Conservation (phyloP, 2,888 invertebrate species). For the Trisateles emortualis region DNA sequence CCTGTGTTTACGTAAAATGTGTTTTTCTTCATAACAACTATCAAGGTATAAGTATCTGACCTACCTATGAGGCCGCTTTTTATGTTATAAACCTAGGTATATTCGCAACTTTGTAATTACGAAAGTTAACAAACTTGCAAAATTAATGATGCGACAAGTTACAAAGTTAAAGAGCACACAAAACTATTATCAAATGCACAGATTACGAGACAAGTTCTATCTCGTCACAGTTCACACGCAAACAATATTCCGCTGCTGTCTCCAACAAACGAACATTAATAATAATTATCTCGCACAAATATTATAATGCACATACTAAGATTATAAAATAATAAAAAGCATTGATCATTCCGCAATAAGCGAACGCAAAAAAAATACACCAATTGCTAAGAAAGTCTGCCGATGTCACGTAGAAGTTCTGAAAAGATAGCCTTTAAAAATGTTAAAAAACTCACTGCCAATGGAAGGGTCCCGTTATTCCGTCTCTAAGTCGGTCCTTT, state of each 20-base stretch:
- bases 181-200: constrained; percentile 9
- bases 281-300: constrained; percentile 13
- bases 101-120: constrained; percentile 8
- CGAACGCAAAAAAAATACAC: neutral
- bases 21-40: too few relatives aligned
- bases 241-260: neutral
- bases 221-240: constrained; percentile 6
- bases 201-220: constrained; percentile 2
- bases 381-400: neutral
- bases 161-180: constrained; percentile 11
- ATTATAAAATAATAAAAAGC: constrained; percentile 13
- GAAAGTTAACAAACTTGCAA: constrained; percentile 9
- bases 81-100: neutral
- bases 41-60: neutral
- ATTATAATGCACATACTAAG: neutral
- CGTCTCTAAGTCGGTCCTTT: constrained; percentile 92
- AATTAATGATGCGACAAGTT: constrained; percentile 10
- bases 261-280: constrained; percentile 6
- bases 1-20: too few relatives aligned
- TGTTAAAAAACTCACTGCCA: constrained; percentile 91
- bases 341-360: constrained; percentile 16
- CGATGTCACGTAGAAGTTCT: constrained; percentile 20
- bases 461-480: constrained; percentile 92
- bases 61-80: neutral
- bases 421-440: constrained; percentile 18